Conservation (phyloP, 2,113 vertebrate genomes). For the Cromileptes altivelis region DNA sequence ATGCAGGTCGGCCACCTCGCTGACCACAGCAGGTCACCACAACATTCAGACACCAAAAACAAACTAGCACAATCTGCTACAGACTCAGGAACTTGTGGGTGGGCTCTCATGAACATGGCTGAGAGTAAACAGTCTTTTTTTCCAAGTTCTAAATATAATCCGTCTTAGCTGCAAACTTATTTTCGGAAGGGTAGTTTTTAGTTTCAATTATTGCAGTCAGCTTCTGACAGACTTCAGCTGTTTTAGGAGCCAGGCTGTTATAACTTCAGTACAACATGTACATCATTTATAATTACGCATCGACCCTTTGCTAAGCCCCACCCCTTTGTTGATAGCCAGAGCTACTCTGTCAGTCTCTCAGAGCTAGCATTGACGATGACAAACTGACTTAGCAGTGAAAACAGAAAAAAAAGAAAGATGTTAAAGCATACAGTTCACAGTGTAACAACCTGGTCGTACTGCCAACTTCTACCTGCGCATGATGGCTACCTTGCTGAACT, state of each 20-base stretch:
- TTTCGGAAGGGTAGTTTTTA: slow-evolving; percentile 24
- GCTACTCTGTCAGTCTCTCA: no score
- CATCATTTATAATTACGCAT: slow-evolving; percentile 27
- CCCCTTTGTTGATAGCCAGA: no score
- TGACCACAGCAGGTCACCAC: slow-evolving; percentile 53
- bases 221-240: slow-evolving; percentile 5
- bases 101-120: slow-evolving; percentile 27
- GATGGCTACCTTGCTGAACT: no score
- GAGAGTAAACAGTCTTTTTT: slow-evolving; percentile 19
- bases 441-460: no score
- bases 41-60: slow-evolving; percentile 38
- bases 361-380: no score
- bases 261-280: slow-evolving; percentile 29
- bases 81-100: slow-evolving; percentile 37
- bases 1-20: slow-evolving; percentile 54
- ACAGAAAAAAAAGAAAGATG: no score
- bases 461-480: no score
- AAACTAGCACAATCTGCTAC: slow-evolving; percentile 53
- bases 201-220: slow-evolving; percentile 26
- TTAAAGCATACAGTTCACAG: no score
- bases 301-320: no score
- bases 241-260: slow-evolving; percentile 16
- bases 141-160: slow-evolving; percentile 23
- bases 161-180: slow-evolving; percentile 10
- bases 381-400: no score